Base-by-base conservation (phyloP, 2,888 invertebrate genomes). In the Caenorhabditis sp. region DNA sequence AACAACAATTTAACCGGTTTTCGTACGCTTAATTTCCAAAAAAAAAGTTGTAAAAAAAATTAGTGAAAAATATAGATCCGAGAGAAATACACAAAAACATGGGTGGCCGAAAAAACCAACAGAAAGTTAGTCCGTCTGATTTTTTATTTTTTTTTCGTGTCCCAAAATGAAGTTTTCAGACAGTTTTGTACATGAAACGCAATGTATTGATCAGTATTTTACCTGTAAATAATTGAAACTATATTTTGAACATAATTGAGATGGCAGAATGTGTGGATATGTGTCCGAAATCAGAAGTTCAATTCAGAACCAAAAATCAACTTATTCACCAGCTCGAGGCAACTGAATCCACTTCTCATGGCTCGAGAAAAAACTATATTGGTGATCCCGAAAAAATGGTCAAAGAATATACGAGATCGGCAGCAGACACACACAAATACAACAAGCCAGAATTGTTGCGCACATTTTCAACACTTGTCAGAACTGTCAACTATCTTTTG, bases 261-360 rank as follows among this genome's bases (percentile, higher is more conserved):
- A 58, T 58, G 57, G 43, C 43, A 43, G 21, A 43, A 43, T 59
- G 59, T 19, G 23, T 24, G 12, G 17, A 59, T 5, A 71, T 81
- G 77, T 81, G 81, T 43, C 69, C 78, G 0, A 1, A 1, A 0
- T 14, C 66, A 12, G 79, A 81, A 72, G 27, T 75, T 0, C 3
- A 21, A 0, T 81, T 79, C 61, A 75, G 81, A 3, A 66, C 23
- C 10, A 51, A 51, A 14, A 81, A 81, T 51, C 31, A 58, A 6
- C 60, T 81, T 12, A 66, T 81, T 14, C 70, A 79, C 49, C 69
- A 66, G 14, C 53, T 81, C 23, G 81, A 81, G 59, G 66, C 69
- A 0, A 65, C 66, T 12, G 24, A 58, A 0, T 62, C 58, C 12
- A 57, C 67, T 4, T 36, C 51, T 1, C 49, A 31, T 12, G 67